phyloP scores from a whole-genome alignment of 2,888 invertebrate species.

The Orthosia cruda region DNA sequence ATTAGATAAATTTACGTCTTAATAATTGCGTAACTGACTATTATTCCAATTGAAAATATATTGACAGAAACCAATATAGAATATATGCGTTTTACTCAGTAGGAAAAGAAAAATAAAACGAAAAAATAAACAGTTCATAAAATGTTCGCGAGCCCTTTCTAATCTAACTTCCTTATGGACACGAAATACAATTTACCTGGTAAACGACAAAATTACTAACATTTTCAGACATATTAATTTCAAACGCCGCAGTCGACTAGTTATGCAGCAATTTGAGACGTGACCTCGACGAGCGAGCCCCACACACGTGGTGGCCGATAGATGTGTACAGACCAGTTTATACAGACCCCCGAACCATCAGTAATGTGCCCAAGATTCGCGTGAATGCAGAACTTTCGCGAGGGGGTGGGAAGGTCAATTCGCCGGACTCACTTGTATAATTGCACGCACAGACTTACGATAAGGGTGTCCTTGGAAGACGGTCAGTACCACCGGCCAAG shows the following conservation, averaged over 20 bases:
- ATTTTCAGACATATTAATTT: slow-evolving; percentile 85
- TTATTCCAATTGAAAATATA: neutral
- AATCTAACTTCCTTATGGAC: slow-evolving; percentile 69
- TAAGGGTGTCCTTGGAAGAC: slow-evolving; percentile 85
- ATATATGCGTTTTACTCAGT: neutral
- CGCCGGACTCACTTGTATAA: slow-evolving; percentile 77
- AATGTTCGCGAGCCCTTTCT: slow-evolving; percentile 42
- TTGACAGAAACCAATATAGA: slow-evolving; percentile 3
- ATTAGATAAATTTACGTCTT: too few relatives aligned
- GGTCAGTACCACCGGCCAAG: slow-evolving; percentile 88
- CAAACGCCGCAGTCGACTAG: slow-evolving; percentile 89
- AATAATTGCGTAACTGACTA: too few relatives aligned
- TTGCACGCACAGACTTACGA: slow-evolving; percentile 86
- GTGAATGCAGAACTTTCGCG: slow-evolving; percentile 71
- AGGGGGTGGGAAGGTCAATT: slow-evolving; percentile 71
- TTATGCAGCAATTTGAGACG: slow-evolving; percentile 89
- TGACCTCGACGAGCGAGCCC: slow-evolving; percentile 85
- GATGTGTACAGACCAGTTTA: slow-evolving; percentile 70
- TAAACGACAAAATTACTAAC: slow-evolving; percentile 79
- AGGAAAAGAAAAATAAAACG: neutral
- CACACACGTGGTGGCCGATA: slow-evolving; percentile 79
- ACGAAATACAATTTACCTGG: slow-evolving; percentile 69
- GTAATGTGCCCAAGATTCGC: slow-evolving; percentile 61
- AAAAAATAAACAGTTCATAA: slow-evolving; percentile 9
- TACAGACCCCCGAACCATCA: slow-evolving; percentile 70